phyloP scores from a whole-genome alignment of 2,113 vertebrate species.

The Carlito syrichta region DNA sequence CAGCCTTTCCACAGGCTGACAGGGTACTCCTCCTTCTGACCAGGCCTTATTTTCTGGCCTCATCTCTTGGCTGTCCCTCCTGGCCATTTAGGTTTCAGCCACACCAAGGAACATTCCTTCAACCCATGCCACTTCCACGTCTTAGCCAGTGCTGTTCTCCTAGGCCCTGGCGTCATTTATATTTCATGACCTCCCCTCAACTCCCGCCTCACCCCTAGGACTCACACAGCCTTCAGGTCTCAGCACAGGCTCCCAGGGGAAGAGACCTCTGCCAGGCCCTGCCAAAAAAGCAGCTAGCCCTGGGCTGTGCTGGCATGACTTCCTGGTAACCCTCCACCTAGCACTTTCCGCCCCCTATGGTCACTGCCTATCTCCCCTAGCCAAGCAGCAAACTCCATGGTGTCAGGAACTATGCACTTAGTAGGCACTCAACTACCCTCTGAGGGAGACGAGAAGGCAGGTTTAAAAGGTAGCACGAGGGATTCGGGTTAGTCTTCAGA shows the following conservation, averaged over 20 bases:
- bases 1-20: neutral
- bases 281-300: neutral
- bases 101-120: too few species aligned
- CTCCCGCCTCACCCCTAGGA: neutral
- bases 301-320: neutral
- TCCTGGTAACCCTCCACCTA: neutral
- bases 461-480: neutral
- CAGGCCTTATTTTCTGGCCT: neutral
- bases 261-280: neutral
- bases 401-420: neutral
- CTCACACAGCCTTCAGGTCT: neutral
- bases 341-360: neutral
- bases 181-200: neutral
- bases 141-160: neutral
- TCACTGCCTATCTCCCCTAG: neutral
- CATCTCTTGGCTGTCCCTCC: neutral
- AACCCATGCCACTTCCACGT: neutral
- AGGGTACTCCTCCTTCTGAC: neutral
- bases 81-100: neutral
- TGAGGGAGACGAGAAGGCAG: neutral
- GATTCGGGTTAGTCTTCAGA: neutral
- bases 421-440: neutral
- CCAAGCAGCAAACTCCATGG: neutral
- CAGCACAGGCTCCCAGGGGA: neutral
- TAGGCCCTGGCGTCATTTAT: neutral